A percentile compares a stretch with the other conserved stretches of the same genome.
These are phyloP conservation scores for Troilus luridus DNA, from an alignment of 2,888 invertebrate species.

Conservation along the genomic window DNA sequence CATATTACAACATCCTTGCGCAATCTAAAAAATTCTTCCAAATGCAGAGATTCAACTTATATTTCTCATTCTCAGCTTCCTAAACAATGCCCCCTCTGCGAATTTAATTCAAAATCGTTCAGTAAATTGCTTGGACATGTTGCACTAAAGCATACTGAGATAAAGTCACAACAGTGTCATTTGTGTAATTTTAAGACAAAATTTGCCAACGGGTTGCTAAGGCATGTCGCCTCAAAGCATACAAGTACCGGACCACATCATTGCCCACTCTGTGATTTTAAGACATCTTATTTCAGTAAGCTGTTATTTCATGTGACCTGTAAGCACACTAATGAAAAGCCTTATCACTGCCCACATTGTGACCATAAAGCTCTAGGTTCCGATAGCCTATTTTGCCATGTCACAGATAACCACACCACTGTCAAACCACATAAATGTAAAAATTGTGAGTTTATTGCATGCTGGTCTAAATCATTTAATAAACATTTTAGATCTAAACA, in stretches of 20 bases:
- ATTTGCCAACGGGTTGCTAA: neutral
- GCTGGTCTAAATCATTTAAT: neutral
- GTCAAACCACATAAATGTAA: neutral
- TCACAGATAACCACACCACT: neutral
- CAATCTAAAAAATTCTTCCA: neutral
- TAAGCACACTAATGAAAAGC: conserved; percentile 1
- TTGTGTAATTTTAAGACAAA: neutral
- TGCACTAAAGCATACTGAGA: neutral
- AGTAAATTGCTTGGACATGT: neutral
- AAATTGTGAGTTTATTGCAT: neutral
- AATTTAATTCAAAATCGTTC: neutral
- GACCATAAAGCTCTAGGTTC: neutral
- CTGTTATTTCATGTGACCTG: neutral
- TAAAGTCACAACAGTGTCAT: conserved; percentile 2
- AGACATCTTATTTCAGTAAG: neutral
- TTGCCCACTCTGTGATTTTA: neutral
- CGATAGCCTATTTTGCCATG: neutral
- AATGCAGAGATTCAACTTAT: neutral
- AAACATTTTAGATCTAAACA: neutral
- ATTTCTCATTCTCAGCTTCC: neutral
- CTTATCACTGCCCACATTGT: neutral
- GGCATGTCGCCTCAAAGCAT: neutral
- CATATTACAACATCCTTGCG: neutral
- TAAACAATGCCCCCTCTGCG: neutral
- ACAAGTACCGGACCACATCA: neutral